These are phyloP conservation scores for Brassicogethes aeneus DNA, from an alignment of 2,888 invertebrate species.

Conservation along the genomic window DNA sequence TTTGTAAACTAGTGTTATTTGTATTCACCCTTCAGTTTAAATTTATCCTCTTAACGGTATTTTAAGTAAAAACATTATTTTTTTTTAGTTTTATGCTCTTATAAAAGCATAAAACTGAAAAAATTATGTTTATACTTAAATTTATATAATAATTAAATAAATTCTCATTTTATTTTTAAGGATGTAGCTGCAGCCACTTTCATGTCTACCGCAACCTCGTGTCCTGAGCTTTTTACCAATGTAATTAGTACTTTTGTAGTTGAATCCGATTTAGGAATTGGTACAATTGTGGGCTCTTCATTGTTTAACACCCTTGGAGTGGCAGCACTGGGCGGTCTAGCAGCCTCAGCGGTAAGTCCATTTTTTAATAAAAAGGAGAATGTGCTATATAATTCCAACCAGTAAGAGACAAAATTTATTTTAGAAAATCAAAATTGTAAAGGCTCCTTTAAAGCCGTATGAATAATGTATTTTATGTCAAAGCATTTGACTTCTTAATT, in stretches of 20 bases:
- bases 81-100: no score
- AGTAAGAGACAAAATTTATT: neutral
- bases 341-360: slow-evolving; percentile 54
- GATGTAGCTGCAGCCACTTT: slow-evolving; percentile 97
- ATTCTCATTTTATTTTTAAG: no score
- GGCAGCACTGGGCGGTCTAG: slow-evolving; percentile 69
- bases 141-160: no score
- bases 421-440: no score
- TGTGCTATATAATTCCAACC: slow-evolving; percentile 1
- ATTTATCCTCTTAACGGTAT: no score
- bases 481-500: no score
- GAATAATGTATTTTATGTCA: no score
- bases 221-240: slow-evolving; percentile 90
- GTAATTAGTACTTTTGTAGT: slow-evolving; percentile 81
- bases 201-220: slow-evolving; percentile 91
- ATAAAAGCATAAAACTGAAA: no score
- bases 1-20: no score
- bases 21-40: no score
- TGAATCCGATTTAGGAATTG: slow-evolving; percentile 75
- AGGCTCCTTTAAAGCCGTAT: neutral
- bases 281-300: slow-evolving; percentile 80
- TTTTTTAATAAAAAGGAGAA: neutral
- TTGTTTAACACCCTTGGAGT: slow-evolving; percentile 83
- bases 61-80: no score
- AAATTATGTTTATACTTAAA: no score